phyloP scores from a whole-genome alignment of 1,140 invertebrate species.

The Cyclargus thomasi region DNA sequence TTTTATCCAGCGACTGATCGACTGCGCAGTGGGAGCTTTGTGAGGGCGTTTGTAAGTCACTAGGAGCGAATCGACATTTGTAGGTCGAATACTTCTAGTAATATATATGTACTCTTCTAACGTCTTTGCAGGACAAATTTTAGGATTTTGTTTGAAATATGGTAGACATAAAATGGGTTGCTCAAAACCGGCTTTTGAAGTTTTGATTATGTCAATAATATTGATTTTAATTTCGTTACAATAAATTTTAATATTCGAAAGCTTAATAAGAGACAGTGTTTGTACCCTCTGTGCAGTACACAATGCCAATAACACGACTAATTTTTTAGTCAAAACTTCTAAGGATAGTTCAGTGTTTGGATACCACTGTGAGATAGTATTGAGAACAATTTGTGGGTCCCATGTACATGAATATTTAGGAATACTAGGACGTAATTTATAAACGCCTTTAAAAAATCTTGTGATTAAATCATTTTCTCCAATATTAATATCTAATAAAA shows the following conservation, averaged over 20 bases:
- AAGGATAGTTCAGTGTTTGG: not conserved
- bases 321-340: not conserved
- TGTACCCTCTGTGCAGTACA: not conserved
- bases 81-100: not conserved
- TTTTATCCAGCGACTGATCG: not conserved
- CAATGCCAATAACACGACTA: not conserved
- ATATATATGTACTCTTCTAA: not conserved
- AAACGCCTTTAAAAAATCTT: not conserved
- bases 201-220: slow-evolving; percentile 31
- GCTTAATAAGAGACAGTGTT: not conserved
- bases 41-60: not conserved
- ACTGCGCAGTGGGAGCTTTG: not conserved
- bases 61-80: not conserved
- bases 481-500: not conserved
- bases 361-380: not conserved
- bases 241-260: not conserved
- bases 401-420: not conserved
- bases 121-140: not conserved
- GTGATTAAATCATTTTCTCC: not conserved
- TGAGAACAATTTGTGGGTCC: not conserved
- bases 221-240: not conserved
- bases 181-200: slow-evolving; percentile 19
- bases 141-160: slow-evolving; percentile 25
- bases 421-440: not conserved
- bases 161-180: slow-evolving; percentile 25